Evolutionary conservation across 2,888 invertebrate species (phyloP).

Genomic region (Dicroscelio sp.): DNA sequence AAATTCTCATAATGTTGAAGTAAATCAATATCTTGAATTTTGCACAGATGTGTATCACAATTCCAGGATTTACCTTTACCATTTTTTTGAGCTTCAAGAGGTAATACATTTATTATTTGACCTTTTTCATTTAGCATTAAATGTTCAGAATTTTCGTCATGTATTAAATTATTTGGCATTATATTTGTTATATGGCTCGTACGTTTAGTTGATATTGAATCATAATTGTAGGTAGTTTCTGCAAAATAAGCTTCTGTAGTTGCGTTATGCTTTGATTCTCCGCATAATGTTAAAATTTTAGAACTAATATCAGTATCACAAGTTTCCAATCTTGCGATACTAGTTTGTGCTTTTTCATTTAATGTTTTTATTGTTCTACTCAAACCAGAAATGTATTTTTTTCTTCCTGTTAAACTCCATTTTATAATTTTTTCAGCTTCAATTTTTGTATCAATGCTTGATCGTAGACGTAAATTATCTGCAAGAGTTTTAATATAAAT

Average conservation of each 20-base stretch:
- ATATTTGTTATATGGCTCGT: background rate
- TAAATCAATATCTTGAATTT: slow-evolving; percentile 42
- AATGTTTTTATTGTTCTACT: background rate
- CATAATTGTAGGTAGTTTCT: background rate
- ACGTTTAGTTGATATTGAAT: background rate
- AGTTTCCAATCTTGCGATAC: background rate
- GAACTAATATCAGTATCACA: background rate
- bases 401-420: background rate
- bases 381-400: background rate
- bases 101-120: background rate
- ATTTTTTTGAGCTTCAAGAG: slow-evolving; percentile 75
- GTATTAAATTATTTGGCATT: background rate
- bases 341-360: background rate
- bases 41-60: background rate
- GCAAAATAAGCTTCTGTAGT: background rate
- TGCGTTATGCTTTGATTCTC: background rate
- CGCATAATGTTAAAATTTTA: background rate
- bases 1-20: background rate
- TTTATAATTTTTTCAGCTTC: slow-evolving; percentile 29
- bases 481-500: background rate
- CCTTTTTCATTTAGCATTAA: background rate
- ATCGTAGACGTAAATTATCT: background rate
- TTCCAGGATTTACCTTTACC: slow-evolving; percentile 54
- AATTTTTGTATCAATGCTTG: background rate
- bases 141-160: background rate